phyloP scores from a whole-genome alignment of 2,797 vertebrate species.

The Sylvilagus floridanus region DNA sequence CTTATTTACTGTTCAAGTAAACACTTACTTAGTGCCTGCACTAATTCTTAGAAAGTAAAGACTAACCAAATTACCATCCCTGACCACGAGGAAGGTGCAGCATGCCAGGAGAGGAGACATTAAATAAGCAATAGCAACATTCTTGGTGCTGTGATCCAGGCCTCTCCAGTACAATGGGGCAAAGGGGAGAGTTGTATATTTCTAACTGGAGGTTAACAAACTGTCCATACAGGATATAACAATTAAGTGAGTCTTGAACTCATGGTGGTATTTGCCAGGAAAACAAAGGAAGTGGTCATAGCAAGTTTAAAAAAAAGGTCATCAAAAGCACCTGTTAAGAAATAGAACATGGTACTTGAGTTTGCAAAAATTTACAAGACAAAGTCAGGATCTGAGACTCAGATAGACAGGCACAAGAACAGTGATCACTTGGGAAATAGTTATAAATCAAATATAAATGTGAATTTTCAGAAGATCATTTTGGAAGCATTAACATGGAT shows the following conservation, averaged over 20 bases:
- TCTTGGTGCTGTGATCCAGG: background rate
- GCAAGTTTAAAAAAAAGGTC: background rate
- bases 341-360: background rate
- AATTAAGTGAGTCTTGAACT: background rate
- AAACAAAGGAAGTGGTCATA: background rate
- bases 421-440: accelerated
- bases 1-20: conserved; percentile 39
- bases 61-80: background rate
- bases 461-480: background rate
- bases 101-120: background rate
- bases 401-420: background rate
- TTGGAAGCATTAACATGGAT: background rate
- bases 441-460: background rate
- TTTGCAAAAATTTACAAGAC: background rate
- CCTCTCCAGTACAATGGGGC: background rate
- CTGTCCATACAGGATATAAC: accelerated
- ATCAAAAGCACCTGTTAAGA: background rate
- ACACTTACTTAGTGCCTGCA: background rate
- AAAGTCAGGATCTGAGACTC: background rate
- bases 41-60: conserved; percentile 44
- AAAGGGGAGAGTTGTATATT: accelerated
- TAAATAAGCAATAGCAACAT: background rate
- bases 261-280: background rate
- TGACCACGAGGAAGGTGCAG: background rate
- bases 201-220: background rate